phyloP scores from a whole-genome alignment of 35 echinoderm and acorn worm species.

The Apostichopus japonicus region DNA sequence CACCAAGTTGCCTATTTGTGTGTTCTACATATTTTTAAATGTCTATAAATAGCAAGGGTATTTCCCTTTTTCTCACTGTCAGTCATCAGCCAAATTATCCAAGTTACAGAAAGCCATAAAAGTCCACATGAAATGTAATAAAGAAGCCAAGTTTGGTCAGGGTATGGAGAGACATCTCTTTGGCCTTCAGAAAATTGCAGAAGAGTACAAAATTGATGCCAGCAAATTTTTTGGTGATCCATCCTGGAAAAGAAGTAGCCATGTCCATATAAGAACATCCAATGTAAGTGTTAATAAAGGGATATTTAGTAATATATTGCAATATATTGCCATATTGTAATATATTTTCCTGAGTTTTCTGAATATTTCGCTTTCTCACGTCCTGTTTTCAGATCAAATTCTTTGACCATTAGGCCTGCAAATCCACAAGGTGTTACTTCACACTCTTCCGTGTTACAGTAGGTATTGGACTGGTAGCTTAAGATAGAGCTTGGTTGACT shows the following conservation, averaged over 20 bases:
- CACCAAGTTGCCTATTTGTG: no score
- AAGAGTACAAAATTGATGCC: conserved; percentile 4
- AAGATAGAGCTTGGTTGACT: no score
- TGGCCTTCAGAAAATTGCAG: conserved; percentile 19
- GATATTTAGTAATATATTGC: not conserved
- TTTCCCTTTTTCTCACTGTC: not conserved
- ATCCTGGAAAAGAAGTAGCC: conserved; percentile 32
- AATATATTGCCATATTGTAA: not conserved
- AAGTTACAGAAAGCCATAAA: conserved; percentile 5
- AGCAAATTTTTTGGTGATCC: conserved; percentile 17
- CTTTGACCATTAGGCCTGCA: not conserved
- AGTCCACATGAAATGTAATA: conserved; percentile 13
- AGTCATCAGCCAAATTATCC: conserved; percentile 17
- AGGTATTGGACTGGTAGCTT: no score
- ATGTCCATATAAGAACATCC: not conserved
- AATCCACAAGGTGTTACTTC: no score
- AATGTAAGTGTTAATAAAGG: conserved; percentile 13
- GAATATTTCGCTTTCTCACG: not conserved
- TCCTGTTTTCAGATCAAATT: not conserved
- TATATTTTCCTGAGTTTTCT: not conserved
- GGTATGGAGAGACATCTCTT: conserved; percentile 43
- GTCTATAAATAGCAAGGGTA: no score
- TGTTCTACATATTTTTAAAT: no score
- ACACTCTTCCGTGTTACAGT: no score
- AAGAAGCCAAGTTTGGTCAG: conserved; percentile 30